These are phyloP conservation scores for Automeris io DNA, from an alignment of 2,888 invertebrate genomes.

Conservation along the genomic window DNA sequence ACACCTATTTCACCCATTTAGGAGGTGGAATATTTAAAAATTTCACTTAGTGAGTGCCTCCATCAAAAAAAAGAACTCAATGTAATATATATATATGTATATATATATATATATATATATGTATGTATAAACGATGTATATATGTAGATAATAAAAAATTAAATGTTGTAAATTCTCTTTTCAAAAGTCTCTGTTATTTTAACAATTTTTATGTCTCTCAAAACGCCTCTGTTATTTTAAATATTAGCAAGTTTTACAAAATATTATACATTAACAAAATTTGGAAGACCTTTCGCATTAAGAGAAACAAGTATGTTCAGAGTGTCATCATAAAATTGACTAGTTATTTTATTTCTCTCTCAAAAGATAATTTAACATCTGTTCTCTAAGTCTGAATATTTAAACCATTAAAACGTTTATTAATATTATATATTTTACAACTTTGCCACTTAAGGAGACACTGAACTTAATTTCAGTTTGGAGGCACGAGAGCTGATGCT, in stretches of 20 bases:
- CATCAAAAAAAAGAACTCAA: too few species aligned
- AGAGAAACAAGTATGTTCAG: not conserved
- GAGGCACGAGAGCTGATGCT: too few species aligned
- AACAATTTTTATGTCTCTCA: too few species aligned
- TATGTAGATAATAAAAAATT: too few species aligned
- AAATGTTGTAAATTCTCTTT: too few species aligned
- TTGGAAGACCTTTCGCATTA: not conserved
- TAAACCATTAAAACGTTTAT: not conserved
- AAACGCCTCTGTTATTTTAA: not conserved
- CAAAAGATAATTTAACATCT: slow-evolving; percentile 4
- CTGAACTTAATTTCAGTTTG: slow-evolving; percentile 1
- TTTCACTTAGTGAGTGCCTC: too few species aligned
- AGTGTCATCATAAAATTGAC: slow-evolving; percentile 1
- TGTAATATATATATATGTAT: too few species aligned
- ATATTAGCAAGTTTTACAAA: not conserved
- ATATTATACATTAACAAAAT: not conserved
- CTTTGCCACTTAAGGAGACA: not conserved
- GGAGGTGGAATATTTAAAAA: too few species aligned
- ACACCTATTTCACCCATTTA: too few species aligned
- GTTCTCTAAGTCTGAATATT: not conserved
- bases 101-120: too few species aligned
- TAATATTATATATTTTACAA: slow-evolving; percentile 1
- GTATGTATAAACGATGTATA: too few species aligned
- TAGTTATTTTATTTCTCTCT: slow-evolving; percentile 11
- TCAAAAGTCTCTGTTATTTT: too few species aligned